Percentiles rank a stretch among this genome's conserved stretches.
Evolutionary conservation across 2,888 invertebrate genomes (phyloP).

Genomic region (Odontomyia ornata): DNA sequence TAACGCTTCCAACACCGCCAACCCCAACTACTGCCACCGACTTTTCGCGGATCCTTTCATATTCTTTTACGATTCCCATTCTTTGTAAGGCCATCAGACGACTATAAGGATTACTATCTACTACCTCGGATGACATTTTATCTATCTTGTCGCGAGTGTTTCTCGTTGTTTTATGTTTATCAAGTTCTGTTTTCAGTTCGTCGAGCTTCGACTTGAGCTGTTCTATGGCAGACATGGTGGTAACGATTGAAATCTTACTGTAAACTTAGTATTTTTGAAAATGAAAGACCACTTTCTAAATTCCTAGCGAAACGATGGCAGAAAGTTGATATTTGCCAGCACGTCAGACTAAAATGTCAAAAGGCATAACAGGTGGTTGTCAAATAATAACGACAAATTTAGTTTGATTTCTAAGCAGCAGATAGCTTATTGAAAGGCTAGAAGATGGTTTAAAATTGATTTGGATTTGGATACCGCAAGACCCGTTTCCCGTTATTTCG

Average conservation of each 20-base stretch:
- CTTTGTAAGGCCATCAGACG: constrained; percentile 98
- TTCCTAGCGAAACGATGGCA: not conserved
- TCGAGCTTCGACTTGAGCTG: constrained; percentile 71
- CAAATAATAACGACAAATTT: not conserved
- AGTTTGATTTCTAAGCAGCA: too few relatives aligned
- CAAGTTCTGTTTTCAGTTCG: constrained; percentile 73
- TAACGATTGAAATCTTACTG: constrained; percentile 49
- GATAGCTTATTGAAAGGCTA: too few relatives aligned
- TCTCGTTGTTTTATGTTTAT: constrained; percentile 56
- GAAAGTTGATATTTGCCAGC: not conserved
- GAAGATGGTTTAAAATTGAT: too few relatives aligned
- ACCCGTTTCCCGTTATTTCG: too few relatives aligned
- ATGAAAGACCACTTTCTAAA: not conserved
- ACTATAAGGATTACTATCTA: constrained; percentile 98
- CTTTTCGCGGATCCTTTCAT: constrained; percentile 89
- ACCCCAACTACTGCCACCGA: constrained; percentile 96
- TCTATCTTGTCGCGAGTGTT: constrained; percentile 75
- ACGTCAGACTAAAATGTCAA: constrained; percentile 22
- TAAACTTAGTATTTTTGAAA: not conserved
- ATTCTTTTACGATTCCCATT: constrained; percentile 99
- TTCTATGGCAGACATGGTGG: constrained; percentile 69
- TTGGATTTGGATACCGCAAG: too few relatives aligned
- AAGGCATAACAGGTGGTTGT: not conserved
- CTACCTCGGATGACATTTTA: constrained; percentile 94
- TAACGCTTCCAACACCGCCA: constrained; percentile 99